Conservation (phyloP, 2,113 vertebrate species). For the Hydrochoerus hydrochaeris region DNA sequence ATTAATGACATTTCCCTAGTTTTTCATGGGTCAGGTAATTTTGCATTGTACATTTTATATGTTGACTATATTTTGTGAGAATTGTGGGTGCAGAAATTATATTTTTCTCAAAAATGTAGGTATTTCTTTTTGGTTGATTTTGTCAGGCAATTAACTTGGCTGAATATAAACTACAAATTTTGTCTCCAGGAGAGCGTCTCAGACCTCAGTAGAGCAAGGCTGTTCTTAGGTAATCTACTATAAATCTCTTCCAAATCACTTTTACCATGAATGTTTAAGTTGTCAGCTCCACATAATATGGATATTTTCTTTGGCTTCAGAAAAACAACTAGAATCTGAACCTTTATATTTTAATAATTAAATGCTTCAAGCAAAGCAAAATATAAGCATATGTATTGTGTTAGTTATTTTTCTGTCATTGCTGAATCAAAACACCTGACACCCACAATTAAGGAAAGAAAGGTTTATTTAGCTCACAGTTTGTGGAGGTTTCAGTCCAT, state of each 20-base stretch:
- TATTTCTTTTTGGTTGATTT: neutral
- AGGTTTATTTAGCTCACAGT: no score
- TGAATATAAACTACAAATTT: neutral
- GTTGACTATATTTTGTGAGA: neutral
- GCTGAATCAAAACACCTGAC: no score
- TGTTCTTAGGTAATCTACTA: neutral
- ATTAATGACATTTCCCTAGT: neutral
- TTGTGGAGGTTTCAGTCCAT: no score
- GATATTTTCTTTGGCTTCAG: neutral
- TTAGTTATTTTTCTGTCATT: no score
- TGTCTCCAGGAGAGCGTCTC: neutral
- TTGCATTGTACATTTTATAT: neutral
- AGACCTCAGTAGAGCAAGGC: neutral
- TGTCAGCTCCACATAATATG: neutral
- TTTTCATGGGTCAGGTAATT: neutral
- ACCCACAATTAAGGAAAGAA: no score
- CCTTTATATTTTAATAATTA: neutral
- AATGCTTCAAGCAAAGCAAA: neutral
- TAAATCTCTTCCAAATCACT: neutral
- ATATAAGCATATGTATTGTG: neutral
- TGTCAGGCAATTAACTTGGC: neutral
- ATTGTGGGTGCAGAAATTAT: neutral
- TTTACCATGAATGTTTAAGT: neutral
- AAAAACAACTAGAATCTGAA: neutral
- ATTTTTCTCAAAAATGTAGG: neutral